Conservation (phyloP, 2,888 invertebrate species). For the Polyommatus icarus region DNA sequence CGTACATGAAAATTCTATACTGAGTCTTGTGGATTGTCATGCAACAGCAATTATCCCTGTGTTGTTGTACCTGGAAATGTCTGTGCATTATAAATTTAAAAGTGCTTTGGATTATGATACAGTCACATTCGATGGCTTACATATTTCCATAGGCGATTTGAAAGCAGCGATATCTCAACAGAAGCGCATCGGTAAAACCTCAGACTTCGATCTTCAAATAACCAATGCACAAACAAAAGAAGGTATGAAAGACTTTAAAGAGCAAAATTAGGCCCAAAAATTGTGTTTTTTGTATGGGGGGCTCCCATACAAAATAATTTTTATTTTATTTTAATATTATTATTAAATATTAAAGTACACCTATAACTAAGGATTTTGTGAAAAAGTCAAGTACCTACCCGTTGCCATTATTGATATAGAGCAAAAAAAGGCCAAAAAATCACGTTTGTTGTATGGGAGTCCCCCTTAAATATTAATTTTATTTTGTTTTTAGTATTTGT, state of each 20-base stretch:
- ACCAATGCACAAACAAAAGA: conserved; percentile 98
- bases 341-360: too few relatives aligned
- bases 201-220: conserved; percentile 97
- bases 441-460: too few relatives aligned
- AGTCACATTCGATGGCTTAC: conserved; percentile 97
- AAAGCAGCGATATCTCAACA: conserved; percentile 97
- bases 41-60: conserved; percentile 48
- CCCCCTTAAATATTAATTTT: too few relatives aligned
- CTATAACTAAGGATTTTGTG: too few relatives aligned
- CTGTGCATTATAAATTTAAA: conserved; percentile 99
- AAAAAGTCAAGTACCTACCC: too few relatives aligned
- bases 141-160: conserved; percentile 96
- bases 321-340: too few relatives aligned
- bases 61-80: conserved; percentile 81
- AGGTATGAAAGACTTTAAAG: conserved; percentile 83
- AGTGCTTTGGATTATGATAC: conserved; percentile 97
- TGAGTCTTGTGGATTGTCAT: conserved; percentile 47
- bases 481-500: too few relatives aligned
- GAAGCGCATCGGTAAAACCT: conserved; percentile 95
- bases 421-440: too few relatives aligned
- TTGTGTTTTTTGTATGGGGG: too few relatives aligned
- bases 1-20: background rate
- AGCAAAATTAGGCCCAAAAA: too few relatives aligned
- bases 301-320: too few relatives aligned
- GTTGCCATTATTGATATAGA: too few relatives aligned